Conservation (phyloP, 2,797 vertebrate species). For the Peromyscus nudipes region DNA sequence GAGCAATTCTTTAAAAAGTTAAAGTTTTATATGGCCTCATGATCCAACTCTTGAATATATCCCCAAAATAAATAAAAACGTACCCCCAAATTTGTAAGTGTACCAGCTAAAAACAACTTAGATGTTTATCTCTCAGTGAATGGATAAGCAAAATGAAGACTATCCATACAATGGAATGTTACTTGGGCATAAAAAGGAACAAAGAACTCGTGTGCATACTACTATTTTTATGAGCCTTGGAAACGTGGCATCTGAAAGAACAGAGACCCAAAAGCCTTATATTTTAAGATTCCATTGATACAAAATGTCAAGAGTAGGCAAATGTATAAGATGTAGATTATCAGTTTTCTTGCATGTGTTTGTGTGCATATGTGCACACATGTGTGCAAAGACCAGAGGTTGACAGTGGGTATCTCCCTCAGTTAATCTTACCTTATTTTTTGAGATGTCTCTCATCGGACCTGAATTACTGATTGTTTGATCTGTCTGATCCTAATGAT, state of each 20-base stretch:
- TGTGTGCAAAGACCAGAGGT: not conserved
- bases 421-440: not conserved
- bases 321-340: not conserved
- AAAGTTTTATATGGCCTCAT: not conserved
- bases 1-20: too few species aligned
- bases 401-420: not conserved
- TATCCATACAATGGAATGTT: not conserved
- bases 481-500: not conserved
- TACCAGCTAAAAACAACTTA: not conserved
- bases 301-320: not conserved
- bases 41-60: not conserved
- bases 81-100: not conserved
- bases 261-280: not conserved
- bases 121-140: not conserved
- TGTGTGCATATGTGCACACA: not conserved
- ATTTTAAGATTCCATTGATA: not conserved
- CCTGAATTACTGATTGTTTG: not conserved
- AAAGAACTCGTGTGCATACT: not conserved
- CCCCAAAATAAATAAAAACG: not conserved
- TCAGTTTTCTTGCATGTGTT: not conserved
- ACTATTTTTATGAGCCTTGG: not conserved
- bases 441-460: not conserved
- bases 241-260: not conserved
- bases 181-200: not conserved
- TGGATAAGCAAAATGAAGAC: not conserved